Percentiles rank a stretch among this genome's conserved stretches.
These are phyloP conservation scores for Oncorhynchus gorbuscha DNA, from an alignment of 2,113 vertebrate species.

Conservation along the genomic window DNA sequence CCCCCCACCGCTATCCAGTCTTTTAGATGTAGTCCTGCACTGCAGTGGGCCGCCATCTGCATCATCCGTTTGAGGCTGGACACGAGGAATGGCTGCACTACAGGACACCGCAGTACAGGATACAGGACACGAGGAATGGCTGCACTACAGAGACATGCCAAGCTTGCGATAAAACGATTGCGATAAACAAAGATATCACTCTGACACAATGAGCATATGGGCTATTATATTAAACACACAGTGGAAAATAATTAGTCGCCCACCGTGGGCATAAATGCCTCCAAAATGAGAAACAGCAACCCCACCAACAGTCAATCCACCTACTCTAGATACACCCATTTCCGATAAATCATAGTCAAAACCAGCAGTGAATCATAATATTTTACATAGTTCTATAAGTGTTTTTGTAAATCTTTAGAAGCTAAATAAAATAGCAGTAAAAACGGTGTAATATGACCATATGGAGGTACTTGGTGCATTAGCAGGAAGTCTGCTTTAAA, in stretches of 20 bases:
- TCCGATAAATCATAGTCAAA: slow-evolving; percentile 16
- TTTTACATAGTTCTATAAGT: slow-evolving; percentile 5
- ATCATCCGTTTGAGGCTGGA: slow-evolving; percentile 23
- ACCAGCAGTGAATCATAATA: slow-evolving; percentile 15
- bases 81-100: background rate
- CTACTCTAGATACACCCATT: background rate
- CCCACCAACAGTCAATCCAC: background rate
- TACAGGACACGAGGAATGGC: slow-evolving; percentile 16
- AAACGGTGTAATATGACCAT: background rate
- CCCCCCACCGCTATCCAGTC: background rate
- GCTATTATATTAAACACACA: slow-evolving; percentile 35
- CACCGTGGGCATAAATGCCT: slow-evolving; percentile 25
- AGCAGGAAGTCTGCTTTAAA: background rate
- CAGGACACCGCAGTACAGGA: too few relatives aligned
- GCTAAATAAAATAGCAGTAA: background rate
- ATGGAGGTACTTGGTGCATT: background rate
- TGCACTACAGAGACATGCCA: slow-evolving; percentile 14
- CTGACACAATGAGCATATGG: slow-evolving; percentile 39
- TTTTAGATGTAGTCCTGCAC: slow-evolving; percentile 27
- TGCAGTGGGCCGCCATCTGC: slow-evolving; percentile 36
- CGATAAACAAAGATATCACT: slow-evolving; percentile 49
- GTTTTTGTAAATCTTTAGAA: slow-evolving; percentile 23
- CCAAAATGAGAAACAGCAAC: background rate
- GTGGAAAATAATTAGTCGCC: slow-evolving; percentile 26
- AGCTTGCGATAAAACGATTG: slow-evolving; percentile 40